These are phyloP conservation scores for Sesamia nonagrioides DNA, from an alignment of 1,140 invertebrate species.

Conservation along the genomic window DNA sequence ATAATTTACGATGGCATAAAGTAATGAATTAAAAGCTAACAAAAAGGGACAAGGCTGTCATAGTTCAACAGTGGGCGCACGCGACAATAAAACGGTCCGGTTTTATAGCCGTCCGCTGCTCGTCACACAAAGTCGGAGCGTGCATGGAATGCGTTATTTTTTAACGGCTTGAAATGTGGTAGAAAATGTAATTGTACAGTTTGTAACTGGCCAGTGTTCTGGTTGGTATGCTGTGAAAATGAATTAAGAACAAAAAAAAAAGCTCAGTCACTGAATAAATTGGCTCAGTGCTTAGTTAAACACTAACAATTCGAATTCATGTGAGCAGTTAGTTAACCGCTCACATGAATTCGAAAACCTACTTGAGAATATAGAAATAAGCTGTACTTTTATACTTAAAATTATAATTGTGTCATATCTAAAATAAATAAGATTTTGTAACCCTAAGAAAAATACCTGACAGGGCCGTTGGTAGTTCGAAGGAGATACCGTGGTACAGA, in stretches of 20 bases:
- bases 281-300: too few relatives aligned
- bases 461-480: too few relatives aligned
- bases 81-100: constrained; percentile 25
- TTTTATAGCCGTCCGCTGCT: constrained; percentile 6
- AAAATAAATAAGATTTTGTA: too few relatives aligned
- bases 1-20: constrained; percentile 22
- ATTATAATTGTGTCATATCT: too few relatives aligned
- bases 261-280: too few relatives aligned
- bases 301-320: too few relatives aligned
- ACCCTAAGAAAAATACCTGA: too few relatives aligned
- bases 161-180: constrained; percentile 19
- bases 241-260: neutral
- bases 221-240: neutral
- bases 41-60: constrained; percentile 9
- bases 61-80: constrained; percentile 1
- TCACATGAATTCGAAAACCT: too few relatives aligned
- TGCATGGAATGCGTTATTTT: constrained; percentile 33
- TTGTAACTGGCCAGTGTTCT: constrained; percentile 22
- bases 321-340: too few relatives aligned
- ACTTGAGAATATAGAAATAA: too few relatives aligned
- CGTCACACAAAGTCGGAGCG: constrained; percentile 5
- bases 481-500: too few relatives aligned
- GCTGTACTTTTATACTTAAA: too few relatives aligned
- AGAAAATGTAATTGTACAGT: constrained; percentile 18
- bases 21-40: constrained; percentile 35